A percentile compares a stretch with the other conserved stretches of the same genome.
Evolutionary conservation across 1,140 invertebrate genomes (phyloP).

Genomic region (Parasteatoda tepidariorum): DNA sequence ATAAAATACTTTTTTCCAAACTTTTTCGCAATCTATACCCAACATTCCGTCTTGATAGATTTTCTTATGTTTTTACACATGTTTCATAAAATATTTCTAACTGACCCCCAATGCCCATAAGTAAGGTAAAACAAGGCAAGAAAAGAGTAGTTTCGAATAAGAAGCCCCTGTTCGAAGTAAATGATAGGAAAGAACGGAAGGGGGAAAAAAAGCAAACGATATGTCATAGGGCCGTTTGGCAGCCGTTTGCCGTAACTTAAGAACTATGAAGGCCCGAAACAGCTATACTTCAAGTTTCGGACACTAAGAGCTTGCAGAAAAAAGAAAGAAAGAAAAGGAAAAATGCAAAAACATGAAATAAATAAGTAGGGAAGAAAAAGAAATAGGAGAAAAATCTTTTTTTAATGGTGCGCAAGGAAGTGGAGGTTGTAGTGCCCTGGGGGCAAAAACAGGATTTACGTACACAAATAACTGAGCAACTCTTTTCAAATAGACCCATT

Average conservation of each 20-base stretch:
- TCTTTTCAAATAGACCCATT: conserved; percentile 25
- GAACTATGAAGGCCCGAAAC: conserved; percentile 6
- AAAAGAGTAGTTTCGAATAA: neutral
- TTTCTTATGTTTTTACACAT: neutral
- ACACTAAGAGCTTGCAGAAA: conserved; percentile 3
- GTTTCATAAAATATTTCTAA: neutral
- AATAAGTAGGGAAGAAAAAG: conserved; percentile 21
- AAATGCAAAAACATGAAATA: conserved; percentile 7
- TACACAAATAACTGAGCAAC: conserved; percentile 29
- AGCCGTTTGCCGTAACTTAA: conserved; percentile 16
- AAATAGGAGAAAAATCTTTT: conserved; percentile 38
- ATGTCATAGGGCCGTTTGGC: conserved; percentile 14
- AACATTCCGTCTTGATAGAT: too few relatives aligned
- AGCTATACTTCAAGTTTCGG: conserved; percentile 30
- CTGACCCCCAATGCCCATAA: neutral
- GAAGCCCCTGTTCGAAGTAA: neutral
- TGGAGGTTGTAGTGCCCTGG: conserved; percentile 7
- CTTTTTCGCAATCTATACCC: too few relatives aligned
- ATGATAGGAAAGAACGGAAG: neutral
- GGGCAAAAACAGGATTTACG: conserved; percentile 38
- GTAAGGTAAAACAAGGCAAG: neutral
- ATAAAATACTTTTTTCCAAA: too few relatives aligned
- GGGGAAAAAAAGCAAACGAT: neutral
- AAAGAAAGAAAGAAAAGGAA: neutral
- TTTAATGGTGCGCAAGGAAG: conserved; percentile 1